Evolutionary conservation across 2,113 vertebrate genomes (phyloP).

Genomic region (Pterocles gutturalis): DNA sequence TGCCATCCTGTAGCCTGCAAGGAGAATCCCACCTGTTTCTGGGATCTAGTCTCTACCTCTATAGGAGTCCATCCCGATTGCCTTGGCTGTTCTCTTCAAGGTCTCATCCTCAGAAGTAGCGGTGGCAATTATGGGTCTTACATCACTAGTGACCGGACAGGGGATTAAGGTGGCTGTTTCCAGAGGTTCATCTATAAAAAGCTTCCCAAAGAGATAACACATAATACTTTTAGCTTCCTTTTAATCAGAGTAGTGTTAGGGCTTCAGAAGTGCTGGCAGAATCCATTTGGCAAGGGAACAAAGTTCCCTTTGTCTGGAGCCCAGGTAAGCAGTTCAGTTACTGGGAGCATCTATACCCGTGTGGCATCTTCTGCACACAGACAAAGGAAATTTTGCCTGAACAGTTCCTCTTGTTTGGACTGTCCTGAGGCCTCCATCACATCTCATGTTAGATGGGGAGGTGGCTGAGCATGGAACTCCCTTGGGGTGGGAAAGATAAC

Average conservation of each 20-base stretch:
- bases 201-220: background rate
- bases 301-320: background rate
- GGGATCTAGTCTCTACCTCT: background rate
- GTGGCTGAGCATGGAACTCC: background rate
- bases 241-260: background rate
- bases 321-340: background rate
- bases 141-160: background rate
- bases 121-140: background rate
- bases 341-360: background rate
- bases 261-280: background rate
- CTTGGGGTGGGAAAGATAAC: background rate
- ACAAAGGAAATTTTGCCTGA: background rate
- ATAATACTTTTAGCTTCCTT: background rate
- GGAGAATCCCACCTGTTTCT: background rate
- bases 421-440: fast-evolving
- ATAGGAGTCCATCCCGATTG: fast-evolving
- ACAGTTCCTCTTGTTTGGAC: background rate
- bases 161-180: background rate
- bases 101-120: background rate
- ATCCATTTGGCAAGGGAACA: background rate
- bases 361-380: background rate
- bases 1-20: background rate
- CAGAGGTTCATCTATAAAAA: background rate
- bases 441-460: background rate
- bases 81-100: background rate